Evolutionary conservation across 2,888 invertebrate species (phyloP).

Genomic region (Epirrita christyi): DNA sequence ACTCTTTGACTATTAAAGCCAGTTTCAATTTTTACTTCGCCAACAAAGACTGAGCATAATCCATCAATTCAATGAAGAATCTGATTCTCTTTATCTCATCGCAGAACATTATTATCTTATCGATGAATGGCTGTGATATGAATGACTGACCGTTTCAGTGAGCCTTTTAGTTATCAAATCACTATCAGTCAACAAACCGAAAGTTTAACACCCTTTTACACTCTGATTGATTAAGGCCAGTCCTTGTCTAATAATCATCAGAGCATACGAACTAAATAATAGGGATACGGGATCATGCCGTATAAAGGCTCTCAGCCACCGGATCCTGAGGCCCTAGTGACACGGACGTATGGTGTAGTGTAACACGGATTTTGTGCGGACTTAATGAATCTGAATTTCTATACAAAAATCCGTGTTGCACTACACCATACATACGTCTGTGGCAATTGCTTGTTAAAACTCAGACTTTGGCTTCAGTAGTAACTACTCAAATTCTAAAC

Average conservation of each 20-base stretch:
- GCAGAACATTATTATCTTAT: constrained; percentile 27
- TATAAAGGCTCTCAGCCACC: no score
- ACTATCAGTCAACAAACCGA: constrained; percentile 55
- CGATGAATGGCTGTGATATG: constrained; percentile 45
- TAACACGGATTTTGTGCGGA: no score
- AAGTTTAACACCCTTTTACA: constrained; percentile 15
- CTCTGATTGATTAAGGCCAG: constrained; percentile 1
- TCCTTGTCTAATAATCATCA: not conserved
- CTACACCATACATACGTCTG: no score
- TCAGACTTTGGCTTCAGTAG: no score
- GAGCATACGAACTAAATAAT: no score
- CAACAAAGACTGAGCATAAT: constrained; percentile 14
- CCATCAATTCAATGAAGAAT: constrained; percentile 24
- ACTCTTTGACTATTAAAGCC: not conserved
- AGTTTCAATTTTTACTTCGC: constrained; percentile 7
- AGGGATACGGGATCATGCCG: no score
- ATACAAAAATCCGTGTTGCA: no score
- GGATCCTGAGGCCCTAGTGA: no score
- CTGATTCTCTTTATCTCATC: constrained; percentile 7
- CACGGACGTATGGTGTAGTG: no score
- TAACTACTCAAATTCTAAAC: no score
- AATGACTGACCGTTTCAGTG: constrained; percentile 40
- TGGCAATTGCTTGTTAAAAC: no score
- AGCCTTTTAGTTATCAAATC: constrained; percentile 38
- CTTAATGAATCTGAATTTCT: no score